A percentile compares a stretch with the other conserved stretches of the same genome.
phyloP scores from a whole-genome alignment of 2,888 invertebrate species.

The Archips xylosteana region DNA sequence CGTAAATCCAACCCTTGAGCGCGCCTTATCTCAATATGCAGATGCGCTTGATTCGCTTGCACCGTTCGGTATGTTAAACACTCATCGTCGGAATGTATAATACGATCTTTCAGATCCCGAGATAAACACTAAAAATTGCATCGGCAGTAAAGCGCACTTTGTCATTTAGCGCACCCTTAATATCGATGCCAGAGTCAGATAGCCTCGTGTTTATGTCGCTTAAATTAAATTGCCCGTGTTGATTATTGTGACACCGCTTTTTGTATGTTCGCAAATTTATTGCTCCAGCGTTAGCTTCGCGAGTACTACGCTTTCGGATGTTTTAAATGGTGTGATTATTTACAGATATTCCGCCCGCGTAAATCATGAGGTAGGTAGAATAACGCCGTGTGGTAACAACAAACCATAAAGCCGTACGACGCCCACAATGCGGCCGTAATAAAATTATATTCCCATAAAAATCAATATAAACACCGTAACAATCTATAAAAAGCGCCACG shows the following conservation, averaged over 20 bases:
- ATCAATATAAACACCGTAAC: conserved; percentile 78
- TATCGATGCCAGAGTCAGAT: conserved; percentile 81
- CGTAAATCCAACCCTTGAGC: conserved; percentile 45
- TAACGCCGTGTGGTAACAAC: conserved; percentile 49
- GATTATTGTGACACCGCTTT: conserved; percentile 79
- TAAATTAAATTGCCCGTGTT: conserved; percentile 81
- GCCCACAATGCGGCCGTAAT: conserved; percentile 62
- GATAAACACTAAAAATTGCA: conserved; percentile 79
- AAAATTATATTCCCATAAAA: conserved; percentile 79
- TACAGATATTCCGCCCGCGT: conserved; percentile 51
- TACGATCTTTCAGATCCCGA: conserved; percentile 67
- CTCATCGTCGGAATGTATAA: conserved; percentile 70
- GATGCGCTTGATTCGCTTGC: conserved; percentile 64
- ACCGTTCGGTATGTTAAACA: conserved; percentile 64
- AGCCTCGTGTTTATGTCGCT: conserved; percentile 80
- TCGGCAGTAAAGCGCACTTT: conserved; percentile 79
- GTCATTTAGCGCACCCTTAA: conserved; percentile 82
- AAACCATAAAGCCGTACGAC: conserved; percentile 51
- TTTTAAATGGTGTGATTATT: conserved; percentile 52
- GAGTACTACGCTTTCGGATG: conserved; percentile 47
- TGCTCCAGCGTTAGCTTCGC: conserved; percentile 54
- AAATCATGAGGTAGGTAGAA: conserved; percentile 46
- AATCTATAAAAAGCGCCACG: conserved; percentile 70
- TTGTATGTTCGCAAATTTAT: conserved; percentile 74
- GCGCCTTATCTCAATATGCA: conserved; percentile 62